These are phyloP conservation scores for Aphelocoma californica DNA, from an alignment of 2,797 vertebrate genomes.

Conservation along the genomic window DNA sequence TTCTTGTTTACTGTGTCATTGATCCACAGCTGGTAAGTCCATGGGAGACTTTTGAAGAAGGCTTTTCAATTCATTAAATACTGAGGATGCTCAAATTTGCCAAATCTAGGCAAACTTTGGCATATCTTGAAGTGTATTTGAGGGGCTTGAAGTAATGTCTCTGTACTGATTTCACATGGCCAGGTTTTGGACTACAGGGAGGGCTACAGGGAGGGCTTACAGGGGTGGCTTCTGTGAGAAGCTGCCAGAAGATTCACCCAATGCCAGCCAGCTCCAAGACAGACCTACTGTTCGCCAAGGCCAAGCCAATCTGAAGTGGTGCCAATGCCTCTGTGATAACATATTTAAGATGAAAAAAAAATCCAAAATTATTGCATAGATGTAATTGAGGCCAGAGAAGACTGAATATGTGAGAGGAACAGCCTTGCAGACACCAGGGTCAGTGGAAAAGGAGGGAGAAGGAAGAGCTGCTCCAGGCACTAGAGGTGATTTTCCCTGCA, in stretches of 20 bases:
- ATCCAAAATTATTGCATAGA: background rate
- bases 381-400: background rate
- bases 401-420: background rate
- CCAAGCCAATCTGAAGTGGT: background rate
- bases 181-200: background rate
- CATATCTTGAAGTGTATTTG: slow-evolving; percentile 4
- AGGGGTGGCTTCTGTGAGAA: background rate
- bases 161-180: background rate
- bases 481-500: background rate
- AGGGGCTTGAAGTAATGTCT: slow-evolving; percentile 22
- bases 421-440: background rate
- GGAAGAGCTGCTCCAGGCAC: background rate
- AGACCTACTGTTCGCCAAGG: background rate
- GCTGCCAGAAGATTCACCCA: background rate
- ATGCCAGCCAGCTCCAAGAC: background rate
- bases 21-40: slow-evolving; percentile 34
- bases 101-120: slow-evolving; percentile 22
- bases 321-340: background rate
- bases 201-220: background rate
- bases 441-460: background rate
- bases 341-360: background rate
- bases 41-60: background rate
- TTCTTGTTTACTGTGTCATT: slow-evolving; percentile 27
- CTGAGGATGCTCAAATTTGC: slow-evolving; percentile 21
- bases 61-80: slow-evolving; percentile 21